Evolutionary conservation across 2,113 vertebrate genomes (phyloP).

Genomic region (Cyanoramphus novaezelandiae): DNA sequence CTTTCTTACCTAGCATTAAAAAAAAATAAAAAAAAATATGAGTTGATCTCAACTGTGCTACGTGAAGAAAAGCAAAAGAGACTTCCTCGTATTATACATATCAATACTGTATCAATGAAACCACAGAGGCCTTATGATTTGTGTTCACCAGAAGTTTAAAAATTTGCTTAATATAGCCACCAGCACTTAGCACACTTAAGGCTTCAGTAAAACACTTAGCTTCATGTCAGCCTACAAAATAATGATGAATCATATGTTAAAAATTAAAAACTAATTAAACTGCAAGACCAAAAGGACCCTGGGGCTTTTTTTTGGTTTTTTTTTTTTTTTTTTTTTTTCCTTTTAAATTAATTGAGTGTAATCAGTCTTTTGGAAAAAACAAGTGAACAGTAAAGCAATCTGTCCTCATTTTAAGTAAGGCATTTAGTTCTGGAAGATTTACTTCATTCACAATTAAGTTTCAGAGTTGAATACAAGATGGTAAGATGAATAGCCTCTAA

Average conservation of each 20-base stretch:
- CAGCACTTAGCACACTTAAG: not conserved
- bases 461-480: not conserved
- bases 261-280: not conserved
- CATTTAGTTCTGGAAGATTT: not conserved
- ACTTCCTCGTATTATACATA: not conserved
- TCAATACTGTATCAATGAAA: not conserved
- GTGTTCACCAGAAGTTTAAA: not conserved
- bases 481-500: not conserved
- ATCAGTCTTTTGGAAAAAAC: not conserved
- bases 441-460: not conserved
- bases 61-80: not conserved
- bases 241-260: not conserved
- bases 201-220: not conserved
- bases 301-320: not conserved
- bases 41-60: not conserved
- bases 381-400: not conserved
- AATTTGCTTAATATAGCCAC: not conserved
- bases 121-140: not conserved
- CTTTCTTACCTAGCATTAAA: not conserved
- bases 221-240: not conserved
- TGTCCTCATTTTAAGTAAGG: not conserved
- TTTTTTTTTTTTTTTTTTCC: not conserved
- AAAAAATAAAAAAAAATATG: not conserved
- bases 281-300: not conserved
- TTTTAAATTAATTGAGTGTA: not conserved